These are phyloP conservation scores for Chaetogeoica ovagalla DNA, from an alignment of 2,888 invertebrate genomes.

Conservation along the genomic window DNA sequence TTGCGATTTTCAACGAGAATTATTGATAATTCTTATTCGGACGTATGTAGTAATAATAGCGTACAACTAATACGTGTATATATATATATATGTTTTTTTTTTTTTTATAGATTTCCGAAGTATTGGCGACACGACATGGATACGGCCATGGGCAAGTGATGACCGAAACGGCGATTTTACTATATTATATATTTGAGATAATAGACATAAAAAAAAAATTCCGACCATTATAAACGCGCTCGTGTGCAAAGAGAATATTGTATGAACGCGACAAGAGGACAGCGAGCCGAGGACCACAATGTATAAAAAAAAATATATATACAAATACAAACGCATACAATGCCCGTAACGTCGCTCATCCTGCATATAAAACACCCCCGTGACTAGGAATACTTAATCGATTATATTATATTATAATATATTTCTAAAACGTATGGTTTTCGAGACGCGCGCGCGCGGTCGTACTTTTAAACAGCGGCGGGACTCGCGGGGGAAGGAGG, in stretches of 20 bases:
- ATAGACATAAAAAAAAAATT: constrained; percentile 17
- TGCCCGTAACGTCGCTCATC: constrained; percentile 41
- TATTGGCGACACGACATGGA: constrained; percentile 40
- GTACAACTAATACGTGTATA: not conserved
- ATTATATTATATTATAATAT: constrained; percentile 24
- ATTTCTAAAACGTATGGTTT: constrained; percentile 41
- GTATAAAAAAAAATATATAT: too few relatives aligned
- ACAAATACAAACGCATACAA: constrained; percentile 16
- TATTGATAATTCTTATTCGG: too few relatives aligned
- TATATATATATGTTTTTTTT: not conserved
- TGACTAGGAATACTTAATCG: constrained; percentile 52
- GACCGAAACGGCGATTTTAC: not conserved
- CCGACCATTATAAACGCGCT: constrained; percentile 7
- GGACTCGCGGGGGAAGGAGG: not conserved
- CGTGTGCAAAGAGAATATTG: constrained; percentile 36
- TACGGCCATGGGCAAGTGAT: constrained; percentile 48
- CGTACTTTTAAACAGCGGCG: constrained; percentile 27
- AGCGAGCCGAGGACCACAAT: constrained; percentile 18
- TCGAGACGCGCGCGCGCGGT: constrained; percentile 4
- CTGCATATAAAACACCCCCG: constrained; percentile 52
- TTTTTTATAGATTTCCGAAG: constrained; percentile 30
- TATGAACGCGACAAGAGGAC: too few relatives aligned
- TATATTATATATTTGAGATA: not conserved
- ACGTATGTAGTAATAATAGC: too few relatives aligned
- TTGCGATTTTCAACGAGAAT: too few relatives aligned